phyloP scores from a whole-genome alignment of 2,797 vertebrate genomes.

The Trematomus bernacchii region DNA sequence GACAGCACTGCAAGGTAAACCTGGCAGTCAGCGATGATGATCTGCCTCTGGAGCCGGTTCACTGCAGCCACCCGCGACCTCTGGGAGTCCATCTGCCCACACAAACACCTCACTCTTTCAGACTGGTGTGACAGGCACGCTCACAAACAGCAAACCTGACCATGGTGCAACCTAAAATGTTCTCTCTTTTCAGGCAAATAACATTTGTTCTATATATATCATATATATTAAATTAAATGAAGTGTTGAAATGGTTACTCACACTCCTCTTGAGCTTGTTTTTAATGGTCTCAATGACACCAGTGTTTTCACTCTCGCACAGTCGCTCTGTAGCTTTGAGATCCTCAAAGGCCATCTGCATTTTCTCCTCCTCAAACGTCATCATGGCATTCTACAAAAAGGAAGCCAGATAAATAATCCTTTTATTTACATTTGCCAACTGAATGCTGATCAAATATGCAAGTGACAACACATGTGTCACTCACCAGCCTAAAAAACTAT shows the following conservation, averaged over 20 bases:
- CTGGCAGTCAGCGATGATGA: slow-evolving; percentile 98
- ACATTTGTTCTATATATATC: background rate
- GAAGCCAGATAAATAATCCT: background rate
- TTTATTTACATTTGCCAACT: too few species aligned
- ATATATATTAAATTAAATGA: background rate
- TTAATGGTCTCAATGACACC: slow-evolving; percentile 95
- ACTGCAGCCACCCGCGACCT: slow-evolving; percentile 89
- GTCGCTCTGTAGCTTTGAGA: slow-evolving; percentile 93
- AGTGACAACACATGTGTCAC: too few species aligned
- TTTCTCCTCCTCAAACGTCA: slow-evolving; percentile 99
- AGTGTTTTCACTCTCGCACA: slow-evolving; percentile 93
- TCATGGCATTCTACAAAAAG: slow-evolving; percentile 92
- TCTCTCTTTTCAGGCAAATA: background rate
- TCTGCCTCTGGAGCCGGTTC: slow-evolving; percentile 96
- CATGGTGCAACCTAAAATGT: background rate
- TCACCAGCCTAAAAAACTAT: too few species aligned
- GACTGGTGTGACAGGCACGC: background rate
- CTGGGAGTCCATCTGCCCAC: slow-evolving; percentile 89
- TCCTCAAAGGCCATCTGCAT: slow-evolving; percentile 96
- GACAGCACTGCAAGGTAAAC: slow-evolving; percentile 97
- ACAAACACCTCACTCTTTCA: slow-evolving; percentile 34
- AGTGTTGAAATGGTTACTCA: slow-evolving; percentile 79
- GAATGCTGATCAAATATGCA: too few species aligned
- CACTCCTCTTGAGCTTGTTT: slow-evolving; percentile 95
- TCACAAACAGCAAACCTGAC: background rate